Base-by-base conservation (phyloP, 2,888 invertebrate species). In the Chaetogeoica ovagalla region DNA sequence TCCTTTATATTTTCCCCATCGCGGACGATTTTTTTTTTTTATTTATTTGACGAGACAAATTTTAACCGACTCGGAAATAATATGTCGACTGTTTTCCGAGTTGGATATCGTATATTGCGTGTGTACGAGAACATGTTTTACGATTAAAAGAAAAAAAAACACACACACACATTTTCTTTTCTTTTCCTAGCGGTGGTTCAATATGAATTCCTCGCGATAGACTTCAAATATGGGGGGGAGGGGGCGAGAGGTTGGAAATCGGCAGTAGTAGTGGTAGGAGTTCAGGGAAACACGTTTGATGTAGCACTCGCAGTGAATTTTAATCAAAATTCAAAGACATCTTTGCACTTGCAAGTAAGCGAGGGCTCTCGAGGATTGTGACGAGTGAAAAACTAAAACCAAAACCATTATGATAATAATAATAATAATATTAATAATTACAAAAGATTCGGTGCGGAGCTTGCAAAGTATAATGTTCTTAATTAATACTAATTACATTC, bases 401-500 rank as follows among this genome's bases (percentile, higher is more conserved):
- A 15, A 37, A 52, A 73, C 8, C 21, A 63, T 73, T 55, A 63
- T n/a, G n/a, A n/a, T n/a, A n/a, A n/a, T n/a, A n/a, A n/a, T n/a
- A n/a, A n/a, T n/a, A n/a, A n/a, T n/a, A n/a, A n/a, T 73, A 62
- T n/a, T 62, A 73, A 73, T 52, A 30, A 48, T 73, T 73, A 63
- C 39, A 55, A 65, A 65, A 65, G 65, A 17, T 55, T 39, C 9
- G 15, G 72, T 48, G 39, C 13, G 9, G 15, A n/a, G 55, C 37
- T 9, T 55, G 39, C 13, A 39, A 63, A 39, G 21, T 57, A 59
- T 66, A 59, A 66, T 59, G 75, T 59, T 68, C 66, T 68, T 68
- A 76, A 76, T 76, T 76, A 68, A 68, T 59, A 76, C 59, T 76
- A 76, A 66, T 75, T 59, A 23, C 65, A 66, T 66, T 75, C 74